Percentiles rank a stretch among this genome's conserved stretches.
phyloP scores from a whole-genome alignment of 2,888 invertebrate genomes.

The Holacanthella duospinosa region DNA sequence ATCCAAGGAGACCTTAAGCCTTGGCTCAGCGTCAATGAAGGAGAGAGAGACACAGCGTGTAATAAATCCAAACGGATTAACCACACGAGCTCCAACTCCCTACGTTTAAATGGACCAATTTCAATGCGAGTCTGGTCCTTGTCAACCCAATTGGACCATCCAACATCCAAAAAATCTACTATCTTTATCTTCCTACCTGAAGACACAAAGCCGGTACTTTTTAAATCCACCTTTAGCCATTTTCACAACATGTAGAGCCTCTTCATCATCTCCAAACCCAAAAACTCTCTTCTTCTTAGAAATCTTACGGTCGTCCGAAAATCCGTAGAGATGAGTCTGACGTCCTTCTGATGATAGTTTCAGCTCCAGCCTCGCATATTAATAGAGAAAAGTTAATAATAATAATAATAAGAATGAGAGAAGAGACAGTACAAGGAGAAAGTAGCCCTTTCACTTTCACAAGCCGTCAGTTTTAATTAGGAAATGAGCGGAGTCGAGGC shows the following conservation, averaged over 20 bases:
- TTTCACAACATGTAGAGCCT: not conserved
- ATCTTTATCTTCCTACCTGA: too few species aligned
- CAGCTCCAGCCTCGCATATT: not conserved
- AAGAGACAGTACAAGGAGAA: slow-evolving; percentile 21
- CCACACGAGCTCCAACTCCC: slow-evolving; percentile 17
- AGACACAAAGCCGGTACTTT: not conserved
- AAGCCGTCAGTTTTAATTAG: slow-evolving; percentile 31
- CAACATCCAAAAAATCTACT: too few species aligned
- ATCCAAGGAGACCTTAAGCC: slow-evolving; percentile 6
- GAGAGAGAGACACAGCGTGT: slow-evolving; percentile 16
- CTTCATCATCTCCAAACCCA: not conserved
- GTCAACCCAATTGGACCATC: slow-evolving; percentile 8
- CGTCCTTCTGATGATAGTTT: not conserved
- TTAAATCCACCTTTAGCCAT: too few species aligned
- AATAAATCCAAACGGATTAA: slow-evolving; percentile 31
- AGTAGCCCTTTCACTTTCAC: slow-evolving; percentile 26
- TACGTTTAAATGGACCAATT: slow-evolving; percentile 22
- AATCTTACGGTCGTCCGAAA: not conserved
- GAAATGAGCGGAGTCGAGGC: slow-evolving; percentile 20
- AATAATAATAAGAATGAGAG: slow-evolving; percentile 8
- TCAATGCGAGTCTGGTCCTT: slow-evolving; percentile 28
- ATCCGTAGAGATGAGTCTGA: not conserved
- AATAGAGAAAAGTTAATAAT: not conserved
- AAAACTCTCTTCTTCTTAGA: not conserved
- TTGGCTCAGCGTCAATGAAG: slow-evolving; percentile 6